A percentile compares a stretch with the other conserved stretches of the same genome.
Conservation (phyloP, 1,140 invertebrate species). For the Drosophila kanapiae region DNA sequence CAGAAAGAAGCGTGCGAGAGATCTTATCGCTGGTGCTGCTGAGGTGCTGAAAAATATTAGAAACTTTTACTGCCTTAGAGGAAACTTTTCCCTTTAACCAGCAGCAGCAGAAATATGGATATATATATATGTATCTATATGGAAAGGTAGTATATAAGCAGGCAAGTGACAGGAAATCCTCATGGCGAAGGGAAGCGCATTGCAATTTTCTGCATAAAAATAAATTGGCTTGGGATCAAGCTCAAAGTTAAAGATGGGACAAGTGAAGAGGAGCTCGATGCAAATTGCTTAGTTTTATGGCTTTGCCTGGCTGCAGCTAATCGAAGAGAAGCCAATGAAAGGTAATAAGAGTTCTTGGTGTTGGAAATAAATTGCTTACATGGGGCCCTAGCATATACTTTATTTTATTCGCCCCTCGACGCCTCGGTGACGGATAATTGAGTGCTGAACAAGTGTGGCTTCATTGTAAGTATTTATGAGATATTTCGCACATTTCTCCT, state of each 20-base stretch:
- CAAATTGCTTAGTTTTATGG: conserved; percentile 66
- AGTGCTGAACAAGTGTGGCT: conserved; percentile 32
- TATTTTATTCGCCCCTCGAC: conserved; percentile 22
- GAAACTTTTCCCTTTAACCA: conserved; percentile 77
- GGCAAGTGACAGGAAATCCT: conserved; percentile 79
- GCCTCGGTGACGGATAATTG: conserved; percentile 17
- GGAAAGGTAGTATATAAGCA: conserved; percentile 5
- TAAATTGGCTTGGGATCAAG: conserved; percentile 69
- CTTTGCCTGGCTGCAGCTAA: conserved; percentile 48
- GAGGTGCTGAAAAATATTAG: conserved; percentile 82
- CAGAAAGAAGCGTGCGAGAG: conserved; percentile 46
- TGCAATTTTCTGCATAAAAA: conserved; percentile 70
- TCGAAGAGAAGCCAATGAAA: conserved; percentile 62
- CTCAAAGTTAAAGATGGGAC: conserved; percentile 35
- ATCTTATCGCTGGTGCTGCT: conserved; percentile 70
- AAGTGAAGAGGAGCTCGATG: conserved; percentile 17
- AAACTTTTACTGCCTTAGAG: conserved; percentile 63
- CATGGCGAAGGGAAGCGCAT: conserved; percentile 47
- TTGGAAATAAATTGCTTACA: conserved; percentile 42
- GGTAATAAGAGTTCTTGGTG: conserved; percentile 39
- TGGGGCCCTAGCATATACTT: conserved; percentile 15
- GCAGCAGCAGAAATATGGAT: conserved; percentile 22
- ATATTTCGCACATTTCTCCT: conserved; percentile 17
- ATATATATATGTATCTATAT: conserved; percentile 7
- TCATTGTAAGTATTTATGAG: conserved; percentile 37